Base-by-base conservation (phyloP, 2,888 invertebrate genomes). In the Callinectes sapidus region DNA sequence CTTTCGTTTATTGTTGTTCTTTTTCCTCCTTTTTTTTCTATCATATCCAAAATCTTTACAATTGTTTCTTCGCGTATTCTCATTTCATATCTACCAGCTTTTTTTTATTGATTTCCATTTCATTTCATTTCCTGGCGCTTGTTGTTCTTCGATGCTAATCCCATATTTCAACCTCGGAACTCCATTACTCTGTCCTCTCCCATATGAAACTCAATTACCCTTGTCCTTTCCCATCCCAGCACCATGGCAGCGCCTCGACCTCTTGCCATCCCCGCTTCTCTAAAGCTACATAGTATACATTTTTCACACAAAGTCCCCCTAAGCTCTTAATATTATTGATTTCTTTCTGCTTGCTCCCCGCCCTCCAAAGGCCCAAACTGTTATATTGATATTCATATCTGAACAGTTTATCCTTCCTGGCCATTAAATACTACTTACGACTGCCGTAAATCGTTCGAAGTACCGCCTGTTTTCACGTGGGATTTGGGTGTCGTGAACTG, bases 391-490 rank as follows among this genome's bases (percentile, higher is more conserved):
- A 28, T 77, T 77, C 71, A 77, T 77, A 77, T 77, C 71, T n/a
- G 28, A 77, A 77, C 71, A 77, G 71, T 77, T 77, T 77, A 77
- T 77, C 71, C 71, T 77, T 77, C 71, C 28, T 77, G 28, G 13
- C 28, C 28, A 28, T 77, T 77, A 77, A 71, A 71, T 28, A 71
- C 71, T 71, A 61, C 61, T 77, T 32, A 77, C 71, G 71, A 77
- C 71, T 77, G 32, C 71, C 13, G n/a, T 77, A 77, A 77, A 28
- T 77, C 28, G 13, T 13, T 77, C 71, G 28, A n/a, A 77, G 71
- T 32, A 28, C 71, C n/a, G 71, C 71, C 71, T 28, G 71, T 77
- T 28, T 77, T 28, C 71, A 77, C 71, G 13, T 77, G 71, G 13
- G 71, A 77, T 77, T 77, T 77, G 71, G 71, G 13, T 77, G 71